Base-by-base conservation (phyloP, 2,113 vertebrate genomes). In the Oncorhynchus nerka region DNA sequence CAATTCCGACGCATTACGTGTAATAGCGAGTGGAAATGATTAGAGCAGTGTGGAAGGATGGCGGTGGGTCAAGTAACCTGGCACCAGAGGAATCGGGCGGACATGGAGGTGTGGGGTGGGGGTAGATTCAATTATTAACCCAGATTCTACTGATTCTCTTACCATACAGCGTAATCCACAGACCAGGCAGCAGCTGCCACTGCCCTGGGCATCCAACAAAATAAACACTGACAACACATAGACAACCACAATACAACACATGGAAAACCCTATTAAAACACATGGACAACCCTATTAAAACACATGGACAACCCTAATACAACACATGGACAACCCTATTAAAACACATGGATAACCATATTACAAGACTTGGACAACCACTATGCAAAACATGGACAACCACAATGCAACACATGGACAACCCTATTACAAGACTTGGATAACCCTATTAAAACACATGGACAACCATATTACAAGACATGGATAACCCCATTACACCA, bases 121-220 rank as follows among this genome's bases (percentile, higher is more conserved):
- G 78, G 82, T 67, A 81, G 79, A 84, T 84, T 74, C 66, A 71
- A 81, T 79, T 78, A 83, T 86, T 86, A 77, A 79, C 72, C 70
- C 68, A 49, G 80, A 76, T 71, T 86, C 51, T 72, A 73, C 75
- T 75, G 48, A 77, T 68, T 67, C 80, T 72, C 67, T 73, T 86
- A 77, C 77, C 71, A 69, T 62, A 57, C 75, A 76, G 70, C 70
- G 57, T 75, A 68, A 64, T 67, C 65, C 57, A 26, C 66, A 71
- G 67, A 48, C 73, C 74, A 81, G 69, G 22, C 62, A 62, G 57
- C 66, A 30, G 59, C 68, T 71, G 68, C 68, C 22, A 70, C 78
- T 75, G 55, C 16, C 55, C 11, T 22, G 9, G 34, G 75, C 55
- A 32, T 61, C 59, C 68, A 8, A 51, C 22, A 16, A 70, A 16